Evolutionary conservation across 2,797 vertebrate species (phyloP).

Genomic region (Chaenodraco wilsoni): DNA sequence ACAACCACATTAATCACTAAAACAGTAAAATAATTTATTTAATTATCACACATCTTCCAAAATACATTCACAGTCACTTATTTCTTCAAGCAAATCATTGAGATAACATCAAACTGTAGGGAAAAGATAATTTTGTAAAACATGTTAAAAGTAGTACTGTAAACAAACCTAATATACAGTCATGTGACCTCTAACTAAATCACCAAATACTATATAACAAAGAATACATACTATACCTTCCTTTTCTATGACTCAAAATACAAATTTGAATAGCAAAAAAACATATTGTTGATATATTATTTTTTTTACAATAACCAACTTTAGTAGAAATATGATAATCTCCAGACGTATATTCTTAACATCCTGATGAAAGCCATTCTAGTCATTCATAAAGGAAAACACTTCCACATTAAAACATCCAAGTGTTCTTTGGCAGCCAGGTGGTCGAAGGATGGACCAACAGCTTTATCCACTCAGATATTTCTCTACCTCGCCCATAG

Average conservation of each 20-base stretch:
- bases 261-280: neutral
- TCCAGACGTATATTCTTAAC: neutral
- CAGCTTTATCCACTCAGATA: conserved; percentile 23
- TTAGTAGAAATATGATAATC: neutral
- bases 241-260: neutral
- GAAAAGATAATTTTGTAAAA: neutral
- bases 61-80: neutral
- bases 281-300: too few relatives aligned
- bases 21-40: too few relatives aligned
- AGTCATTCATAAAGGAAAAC: neutral
- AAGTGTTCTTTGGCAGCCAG: too few relatives aligned
- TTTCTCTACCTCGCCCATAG: conserved; percentile 6
- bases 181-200: neutral
- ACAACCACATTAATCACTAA: too few relatives aligned
- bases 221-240: neutral
- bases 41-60: neutral
- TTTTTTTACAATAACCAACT: neutral
- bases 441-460: neutral
- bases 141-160: neutral
- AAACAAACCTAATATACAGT: conserved; percentile 1
- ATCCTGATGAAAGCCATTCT: neutral
- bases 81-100: neutral
- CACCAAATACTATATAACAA: neutral
- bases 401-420: neutral
- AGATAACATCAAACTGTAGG: neutral